Base-by-base conservation (phyloP, 64 coral and sea anemone species). In the Montipora efflorescens region DNA sequence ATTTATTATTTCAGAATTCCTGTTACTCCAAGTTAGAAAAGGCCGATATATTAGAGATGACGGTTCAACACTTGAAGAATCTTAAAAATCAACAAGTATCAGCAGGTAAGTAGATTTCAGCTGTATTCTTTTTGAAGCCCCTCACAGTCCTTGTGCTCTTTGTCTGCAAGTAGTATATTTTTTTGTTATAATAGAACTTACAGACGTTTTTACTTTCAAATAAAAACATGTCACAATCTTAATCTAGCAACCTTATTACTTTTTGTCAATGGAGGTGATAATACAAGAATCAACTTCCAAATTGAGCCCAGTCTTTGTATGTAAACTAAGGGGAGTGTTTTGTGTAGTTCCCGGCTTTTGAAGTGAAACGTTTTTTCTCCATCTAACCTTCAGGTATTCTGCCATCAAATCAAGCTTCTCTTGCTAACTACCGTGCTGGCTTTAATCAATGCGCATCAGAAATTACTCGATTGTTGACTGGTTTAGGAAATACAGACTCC, bases 21-120 rank as follows among this genome's bases (percentile, higher is more conserved):
- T 98, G 91, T 68, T 98, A 93, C 84, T 95, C 97, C 59, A 98
- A 98, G 84, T 83, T 98, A 49, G 97, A 98, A 68, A 98, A 98
- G 64, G 97, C 97, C 2, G 97, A 98, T 86, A 98, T 98, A 19
- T 68, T 98, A 46, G 94, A 95, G 79, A 91, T 98, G 97, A 98
- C 97, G 43, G 97, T 98, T 48, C 87, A 81, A 48, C 84, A 98
- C 74, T 94, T 98, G 55, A 93, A 86, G 87, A 59, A 84, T 73
- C 67, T 98, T 36, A 95, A 95, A 91, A 93, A 48, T 59, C 81
- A 77, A 47, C 91, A 87, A 83, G 21, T 48, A 2, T 20, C 81
- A 84, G 88, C 81, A 84, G 88, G 97, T 98, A n/a, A 48, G 96
- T 77, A 43, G 16, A 25, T 3, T 48, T 90, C 53, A 57, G 11